phyloP scores from a whole-genome alignment of 2,113 vertebrate species.

The Glaucomys volans region DNA sequence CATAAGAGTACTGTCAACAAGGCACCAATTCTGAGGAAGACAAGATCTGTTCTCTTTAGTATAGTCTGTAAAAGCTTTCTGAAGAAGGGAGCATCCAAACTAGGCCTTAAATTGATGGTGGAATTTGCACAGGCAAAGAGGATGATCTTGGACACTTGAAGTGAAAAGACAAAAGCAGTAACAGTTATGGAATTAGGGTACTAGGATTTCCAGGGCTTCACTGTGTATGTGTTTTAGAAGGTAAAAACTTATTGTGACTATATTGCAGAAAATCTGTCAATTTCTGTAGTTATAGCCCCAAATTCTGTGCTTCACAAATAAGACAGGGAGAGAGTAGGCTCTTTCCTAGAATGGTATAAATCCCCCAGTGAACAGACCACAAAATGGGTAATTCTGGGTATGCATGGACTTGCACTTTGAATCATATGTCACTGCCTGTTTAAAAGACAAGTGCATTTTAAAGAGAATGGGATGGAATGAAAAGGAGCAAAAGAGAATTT shows the following conservation, averaged over 20 bases:
- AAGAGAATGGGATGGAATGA: conserved; percentile 60
- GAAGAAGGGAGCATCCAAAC: background rate
- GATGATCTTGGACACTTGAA: background rate
- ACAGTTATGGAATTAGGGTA: background rate
- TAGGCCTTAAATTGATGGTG: background rate
- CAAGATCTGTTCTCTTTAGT: background rate
- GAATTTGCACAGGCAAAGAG: background rate
- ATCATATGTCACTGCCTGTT: conserved; percentile 35
- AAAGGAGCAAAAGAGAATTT: conserved; percentile 51
- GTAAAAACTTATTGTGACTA: background rate
- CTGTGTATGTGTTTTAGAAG: background rate
- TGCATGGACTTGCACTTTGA: conserved; percentile 41
- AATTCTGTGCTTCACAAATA: conserved; percentile 12
- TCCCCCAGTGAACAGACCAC: background rate
- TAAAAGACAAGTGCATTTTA: conserved; percentile 63
- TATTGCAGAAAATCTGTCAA: conserved; percentile 12
- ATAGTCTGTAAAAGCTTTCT: background rate
- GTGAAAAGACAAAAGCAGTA: background rate
- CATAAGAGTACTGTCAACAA: background rate
- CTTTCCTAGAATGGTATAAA: conserved; percentile 34
- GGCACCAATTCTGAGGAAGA: background rate
- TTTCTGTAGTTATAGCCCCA: background rate
- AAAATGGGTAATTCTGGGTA: background rate
- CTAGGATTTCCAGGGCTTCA: background rate
- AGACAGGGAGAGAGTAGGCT: background rate